Percentiles rank a stretch among this genome's conserved stretches.
phyloP scores from a whole-genome alignment of 1,140 invertebrate genomes.

The Hylyphantes graminicola region DNA sequence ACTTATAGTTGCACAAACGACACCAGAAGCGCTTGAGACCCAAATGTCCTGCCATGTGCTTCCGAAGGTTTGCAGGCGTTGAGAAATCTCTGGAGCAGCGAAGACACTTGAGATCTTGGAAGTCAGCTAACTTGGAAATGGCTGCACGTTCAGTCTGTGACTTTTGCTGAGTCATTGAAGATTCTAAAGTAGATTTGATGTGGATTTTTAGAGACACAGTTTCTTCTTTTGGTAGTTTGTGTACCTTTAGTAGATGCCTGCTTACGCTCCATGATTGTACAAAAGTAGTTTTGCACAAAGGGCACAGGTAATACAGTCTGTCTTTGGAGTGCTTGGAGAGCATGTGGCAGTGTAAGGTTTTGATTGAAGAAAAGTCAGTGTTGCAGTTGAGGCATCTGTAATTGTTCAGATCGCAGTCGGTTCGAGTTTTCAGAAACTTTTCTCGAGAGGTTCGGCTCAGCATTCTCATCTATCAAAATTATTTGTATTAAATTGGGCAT shows the following conservation, averaged over 20 bases:
- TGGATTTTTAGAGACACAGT: slow-evolving; percentile 50
- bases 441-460: neutral
- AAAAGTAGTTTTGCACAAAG: slow-evolving; percentile 66
- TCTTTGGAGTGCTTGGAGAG: slow-evolving; percentile 64
- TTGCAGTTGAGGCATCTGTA: slow-evolving; percentile 64
- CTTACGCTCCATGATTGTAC: slow-evolving; percentile 65
- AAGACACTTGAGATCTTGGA: slow-evolving; percentile 64
- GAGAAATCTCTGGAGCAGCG: slow-evolving; percentile 62
- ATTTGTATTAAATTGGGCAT: neutral
- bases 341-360: slow-evolving; percentile 66
- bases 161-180: slow-evolving; percentile 9
- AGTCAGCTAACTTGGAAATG: slow-evolving; percentile 62
- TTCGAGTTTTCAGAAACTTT: slow-evolving; percentile 27
- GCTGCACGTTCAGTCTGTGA: neutral
- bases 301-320: slow-evolving; percentile 66
- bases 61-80: slow-evolving; percentile 24
- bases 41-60: slow-evolving; percentile 15
- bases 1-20: slow-evolving; percentile 12
- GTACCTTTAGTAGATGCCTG: slow-evolving; percentile 65
- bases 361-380: slow-evolving; percentile 62
- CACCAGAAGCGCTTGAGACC: slow-evolving; percentile 15
- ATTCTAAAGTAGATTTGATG: slow-evolving; percentile 15
- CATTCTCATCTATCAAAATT: neutral
- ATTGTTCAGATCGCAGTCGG: slow-evolving; percentile 30
- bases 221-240: slow-evolving; percentile 65